Percentiles rank a stretch among this genome's conserved stretches.
These are phyloP conservation scores for Sarcophaga subvicina DNA, from an alignment of 2,888 invertebrate genomes.

Conservation along the genomic window DNA sequence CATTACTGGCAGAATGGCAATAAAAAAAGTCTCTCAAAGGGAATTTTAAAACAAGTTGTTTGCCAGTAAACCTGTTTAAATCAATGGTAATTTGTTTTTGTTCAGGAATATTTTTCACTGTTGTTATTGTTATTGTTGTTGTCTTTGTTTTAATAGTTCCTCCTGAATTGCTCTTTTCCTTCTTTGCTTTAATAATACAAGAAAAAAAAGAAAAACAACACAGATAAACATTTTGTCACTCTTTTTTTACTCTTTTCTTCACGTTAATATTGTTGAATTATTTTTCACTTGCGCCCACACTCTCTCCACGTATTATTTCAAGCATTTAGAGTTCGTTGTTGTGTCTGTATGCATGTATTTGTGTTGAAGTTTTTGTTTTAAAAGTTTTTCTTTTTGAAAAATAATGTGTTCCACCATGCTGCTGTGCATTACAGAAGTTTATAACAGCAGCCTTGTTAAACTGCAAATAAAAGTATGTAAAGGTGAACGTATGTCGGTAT, in stretches of 20 bases:
- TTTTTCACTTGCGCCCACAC: neutral
- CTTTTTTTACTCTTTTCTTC: conserved; percentile 14
- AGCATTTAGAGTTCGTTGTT: no score
- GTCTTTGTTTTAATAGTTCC: neutral
- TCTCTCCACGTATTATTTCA: no score
- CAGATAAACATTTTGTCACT: conserved; percentile 48
- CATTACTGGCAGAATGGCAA: neutral
- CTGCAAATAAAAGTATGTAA: no score
- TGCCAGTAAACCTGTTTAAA: conserved; percentile 61
- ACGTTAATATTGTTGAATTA: neutral
- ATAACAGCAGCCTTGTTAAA: no score
- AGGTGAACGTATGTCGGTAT: no score
- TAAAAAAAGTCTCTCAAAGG: neutral
- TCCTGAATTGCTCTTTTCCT: neutral
- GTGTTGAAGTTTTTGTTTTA: no score
- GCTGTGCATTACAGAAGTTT: no score
- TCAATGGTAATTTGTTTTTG: conserved; percentile 46
- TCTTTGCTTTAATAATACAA: neutral
- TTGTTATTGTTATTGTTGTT: neutral
- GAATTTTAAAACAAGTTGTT: conserved; percentile 34
- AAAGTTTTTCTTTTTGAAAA: no score
- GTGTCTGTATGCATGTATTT: no score
- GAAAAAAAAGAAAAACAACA: neutral
- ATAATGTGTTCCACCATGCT: no score
- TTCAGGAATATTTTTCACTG: neutral